Evolutionary conservation across 2,113 vertebrate species (phyloP), one percentile per base, ranked within the genome.

Genomic region (Passer montanus): DNA sequence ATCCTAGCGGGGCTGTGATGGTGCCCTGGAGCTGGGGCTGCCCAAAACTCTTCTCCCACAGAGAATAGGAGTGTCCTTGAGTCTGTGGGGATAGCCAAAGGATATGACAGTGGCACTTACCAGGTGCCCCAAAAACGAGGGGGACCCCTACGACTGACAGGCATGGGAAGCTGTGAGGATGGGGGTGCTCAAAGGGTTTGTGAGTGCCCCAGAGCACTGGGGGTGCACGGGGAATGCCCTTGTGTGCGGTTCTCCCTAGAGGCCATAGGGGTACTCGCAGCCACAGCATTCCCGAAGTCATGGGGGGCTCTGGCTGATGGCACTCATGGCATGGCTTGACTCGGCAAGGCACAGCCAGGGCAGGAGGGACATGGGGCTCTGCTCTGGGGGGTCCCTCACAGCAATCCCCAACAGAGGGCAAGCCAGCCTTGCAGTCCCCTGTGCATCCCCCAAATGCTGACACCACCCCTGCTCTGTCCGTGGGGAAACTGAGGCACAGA

Each of bases 251-350:
- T 64, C 56, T 66, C 15, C 35, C 18, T 35, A 30, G 47, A 81
- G 47, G 26, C 44, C 50, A 8, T 26, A 59, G 31, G 13, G 47
- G 12, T 44, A 26, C 22, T 59, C 28, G 19, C 39, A 33, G 8
- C 15, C 3, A 3, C 7, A 2, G 58, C 11, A 7, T 31, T 19
- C 0, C 2, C 10, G 2, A 3, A 16, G 15, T 30, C 35, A 37
- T 37, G 35, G 35, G 35, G 35, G 0, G 30, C 55, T 74, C 46
- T 7, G 18, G 31, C 74, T 60, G 55, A 17, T 6, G 24, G 52
- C 10, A 26, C 17, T 35, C 10, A 16, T 35, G n/a, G 22, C 47
- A 30, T 4, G 6, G 30, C 31, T 62, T 4, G 2, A 13, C 24
- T 26, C 9, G 1, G 53, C n/a, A 6, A 3, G 10, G 62, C 47